These are phyloP conservation scores for Grammomys surdaster DNA, from an alignment of 2,113 vertebrate species.

Conservation along the genomic window DNA sequence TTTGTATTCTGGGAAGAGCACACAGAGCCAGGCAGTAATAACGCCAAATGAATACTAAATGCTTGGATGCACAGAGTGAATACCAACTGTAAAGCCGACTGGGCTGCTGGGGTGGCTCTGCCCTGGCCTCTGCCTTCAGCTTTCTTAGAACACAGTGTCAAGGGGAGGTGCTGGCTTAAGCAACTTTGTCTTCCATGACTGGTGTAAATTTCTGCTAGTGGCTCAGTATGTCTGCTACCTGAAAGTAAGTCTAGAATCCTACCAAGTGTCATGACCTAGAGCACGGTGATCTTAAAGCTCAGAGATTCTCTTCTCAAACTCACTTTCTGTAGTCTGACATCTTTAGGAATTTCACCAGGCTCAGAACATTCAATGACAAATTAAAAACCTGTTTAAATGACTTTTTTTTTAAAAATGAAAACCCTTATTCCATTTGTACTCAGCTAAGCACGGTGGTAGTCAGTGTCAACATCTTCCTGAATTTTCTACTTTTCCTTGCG, in stretches of 20 bases:
- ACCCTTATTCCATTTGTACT: not conserved
- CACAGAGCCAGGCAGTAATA: not conserved
- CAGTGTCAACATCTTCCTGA: not conserved
- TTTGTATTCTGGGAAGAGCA: not conserved
- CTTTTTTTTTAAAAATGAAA: not conserved
- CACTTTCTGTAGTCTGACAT: not conserved
- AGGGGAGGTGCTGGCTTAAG: not conserved
- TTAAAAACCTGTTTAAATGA: not conserved
- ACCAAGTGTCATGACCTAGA: not conserved
- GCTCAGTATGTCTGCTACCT: not conserved
- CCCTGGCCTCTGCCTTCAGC: not conserved
- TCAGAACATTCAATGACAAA: not conserved
- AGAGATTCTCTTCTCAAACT: not conserved
- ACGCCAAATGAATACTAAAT: not conserved
- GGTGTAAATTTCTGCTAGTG: not conserved
- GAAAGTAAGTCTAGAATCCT: not conserved
- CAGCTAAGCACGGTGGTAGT: not conserved
- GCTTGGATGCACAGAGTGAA: not conserved
- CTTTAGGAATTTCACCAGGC: slow-evolving; percentile 14
- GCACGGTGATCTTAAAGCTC: not conserved
- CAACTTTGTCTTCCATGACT: not conserved
- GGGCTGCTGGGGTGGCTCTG: not conserved
- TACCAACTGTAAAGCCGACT: not conserved
- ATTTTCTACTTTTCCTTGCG: not conserved
- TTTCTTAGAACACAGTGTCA: not conserved